These are phyloP conservation scores for Echeneis naucrates DNA, from an alignment of 2,797 vertebrate species.

Conservation along the genomic window DNA sequence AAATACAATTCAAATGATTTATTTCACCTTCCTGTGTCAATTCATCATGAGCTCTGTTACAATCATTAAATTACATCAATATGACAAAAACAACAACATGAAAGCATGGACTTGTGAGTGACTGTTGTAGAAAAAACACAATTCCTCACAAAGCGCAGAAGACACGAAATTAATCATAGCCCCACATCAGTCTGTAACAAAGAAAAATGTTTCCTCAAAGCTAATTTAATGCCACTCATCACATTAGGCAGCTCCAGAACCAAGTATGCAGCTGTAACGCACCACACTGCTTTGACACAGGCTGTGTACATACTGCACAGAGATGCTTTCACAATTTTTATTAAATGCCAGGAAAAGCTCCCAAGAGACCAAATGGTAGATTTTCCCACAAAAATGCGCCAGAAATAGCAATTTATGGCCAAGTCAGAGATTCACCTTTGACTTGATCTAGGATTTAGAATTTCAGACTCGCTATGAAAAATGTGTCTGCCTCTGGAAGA, in stretches of 20 bases:
- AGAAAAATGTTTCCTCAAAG: conserved; percentile 43
- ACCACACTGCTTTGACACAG: conserved; percentile 17
- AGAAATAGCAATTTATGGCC: conserved; percentile 48
- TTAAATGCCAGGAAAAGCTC: conserved; percentile 40
- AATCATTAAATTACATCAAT: conserved; percentile 7
- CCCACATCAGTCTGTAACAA: conserved; percentile 47
- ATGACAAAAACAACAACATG: background rate
- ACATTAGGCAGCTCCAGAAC: conserved; percentile 51
- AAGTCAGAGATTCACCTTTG: conserved; percentile 71
- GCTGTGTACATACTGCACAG: conserved; percentile 22
- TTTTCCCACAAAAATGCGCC: conserved; percentile 45
- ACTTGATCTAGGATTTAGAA: conserved; percentile 76
- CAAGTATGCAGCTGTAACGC: conserved; percentile 22
- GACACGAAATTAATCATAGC: conserved; percentile 39
- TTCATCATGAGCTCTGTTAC: conserved; percentile 11
- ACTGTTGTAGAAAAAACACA: background rate
- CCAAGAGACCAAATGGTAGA: conserved; percentile 10
- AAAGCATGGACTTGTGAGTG: background rate
- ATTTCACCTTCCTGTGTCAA: conserved; percentile 26
- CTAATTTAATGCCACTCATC: conserved; percentile 62
- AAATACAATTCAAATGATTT: conserved; percentile 19
- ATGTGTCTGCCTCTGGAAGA: conserved; percentile 70
- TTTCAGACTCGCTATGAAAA: conserved; percentile 69
- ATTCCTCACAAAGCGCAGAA: background rate
- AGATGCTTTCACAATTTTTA: conserved; percentile 29